Conservation (phyloP, 2,113 vertebrate genomes). For the Semnornis frantzii region DNA sequence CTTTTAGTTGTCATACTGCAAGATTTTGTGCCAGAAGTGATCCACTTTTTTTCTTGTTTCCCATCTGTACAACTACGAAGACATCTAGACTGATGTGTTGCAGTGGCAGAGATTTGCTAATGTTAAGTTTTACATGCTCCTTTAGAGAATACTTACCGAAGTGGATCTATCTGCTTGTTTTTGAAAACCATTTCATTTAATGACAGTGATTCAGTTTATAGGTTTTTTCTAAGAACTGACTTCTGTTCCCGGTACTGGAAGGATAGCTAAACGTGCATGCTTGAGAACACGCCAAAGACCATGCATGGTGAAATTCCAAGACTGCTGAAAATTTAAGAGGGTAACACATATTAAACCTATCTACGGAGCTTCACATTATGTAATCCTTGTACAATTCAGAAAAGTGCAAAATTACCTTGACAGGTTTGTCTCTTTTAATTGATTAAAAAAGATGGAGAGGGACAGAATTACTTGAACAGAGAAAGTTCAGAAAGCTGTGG, state of each 20-base stretch:
- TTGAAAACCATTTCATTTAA: background rate
- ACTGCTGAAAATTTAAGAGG: background rate
- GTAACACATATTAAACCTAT: background rate
- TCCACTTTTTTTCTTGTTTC: background rate
- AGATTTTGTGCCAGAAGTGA: background rate
- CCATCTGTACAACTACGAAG: background rate
- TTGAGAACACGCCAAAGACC: background rate
- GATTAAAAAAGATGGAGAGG: background rate
- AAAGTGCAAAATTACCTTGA: background rate
- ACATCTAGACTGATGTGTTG: background rate
- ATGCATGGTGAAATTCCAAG: background rate
- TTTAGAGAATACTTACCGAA: background rate
- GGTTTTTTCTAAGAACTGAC: background rate
- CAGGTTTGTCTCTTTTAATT: background rate
- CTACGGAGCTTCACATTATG: background rate
- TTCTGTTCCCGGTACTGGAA: background rate
- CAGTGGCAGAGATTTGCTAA: background rate
- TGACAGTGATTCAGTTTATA: background rate
- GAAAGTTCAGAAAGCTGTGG: background rate
- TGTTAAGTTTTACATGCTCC: background rate
- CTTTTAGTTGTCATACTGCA: background rate
- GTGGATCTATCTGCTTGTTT: background rate
- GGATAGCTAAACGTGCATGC: background rate
- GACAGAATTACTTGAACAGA: background rate
- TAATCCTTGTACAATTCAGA: background rate